These are phyloP conservation scores for Lagopus muta DNA, from an alignment of 2,113 vertebrate species.

Conservation along the genomic window DNA sequence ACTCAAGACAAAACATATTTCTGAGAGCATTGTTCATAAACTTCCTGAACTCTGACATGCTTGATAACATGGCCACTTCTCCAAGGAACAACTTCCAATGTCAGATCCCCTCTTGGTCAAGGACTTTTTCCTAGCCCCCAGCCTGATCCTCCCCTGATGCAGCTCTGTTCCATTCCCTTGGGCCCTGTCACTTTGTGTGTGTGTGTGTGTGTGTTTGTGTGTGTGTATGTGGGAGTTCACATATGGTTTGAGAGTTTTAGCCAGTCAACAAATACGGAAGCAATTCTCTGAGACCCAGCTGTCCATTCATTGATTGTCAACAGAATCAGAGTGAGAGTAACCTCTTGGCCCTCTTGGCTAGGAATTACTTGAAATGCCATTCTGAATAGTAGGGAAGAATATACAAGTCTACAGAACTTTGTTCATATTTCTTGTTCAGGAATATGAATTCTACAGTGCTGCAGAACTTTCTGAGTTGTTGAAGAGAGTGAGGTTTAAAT, in stretches of 20 bases:
- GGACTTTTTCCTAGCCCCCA: no score
- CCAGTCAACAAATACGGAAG: neutral
- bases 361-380: neutral
- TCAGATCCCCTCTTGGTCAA: no score
- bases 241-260: neutral
- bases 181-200: neutral
- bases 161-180: no score
- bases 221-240: neutral
- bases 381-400: neutral
- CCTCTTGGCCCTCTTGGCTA: neutral
- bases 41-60: no score
- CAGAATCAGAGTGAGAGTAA: neutral
- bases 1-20: no score
- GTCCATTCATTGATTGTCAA: neutral
- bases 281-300: neutral
- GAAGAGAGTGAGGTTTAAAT: neutral
- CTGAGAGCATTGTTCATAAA: no score
- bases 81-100: no score
- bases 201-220: no score
- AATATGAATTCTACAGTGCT: neutral
- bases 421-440: neutral
- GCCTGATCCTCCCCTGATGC: no score
- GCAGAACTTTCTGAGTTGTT: neutral
- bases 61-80: no score
- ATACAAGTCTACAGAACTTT: neutral